A percentile compares a stretch with the other conserved stretches of the same genome.
These are phyloP conservation scores for Megalops cyprinoides DNA, from an alignment of 2,797 vertebrate species.

Conservation along the genomic window DNA sequence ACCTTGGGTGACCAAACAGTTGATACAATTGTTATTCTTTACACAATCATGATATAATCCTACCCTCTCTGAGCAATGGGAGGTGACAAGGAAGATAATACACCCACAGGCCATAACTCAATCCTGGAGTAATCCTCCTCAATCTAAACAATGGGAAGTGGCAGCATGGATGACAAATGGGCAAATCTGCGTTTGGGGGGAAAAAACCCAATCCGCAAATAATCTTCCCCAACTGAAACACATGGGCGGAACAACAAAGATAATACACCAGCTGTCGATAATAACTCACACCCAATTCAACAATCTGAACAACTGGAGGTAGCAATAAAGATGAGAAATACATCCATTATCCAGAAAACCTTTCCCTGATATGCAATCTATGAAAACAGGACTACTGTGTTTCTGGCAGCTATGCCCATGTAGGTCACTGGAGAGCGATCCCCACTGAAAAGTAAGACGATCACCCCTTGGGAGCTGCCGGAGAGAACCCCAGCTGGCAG, in stretches of 20 bases:
- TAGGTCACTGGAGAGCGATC: neutral
- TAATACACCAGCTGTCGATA: neutral
- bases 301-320: neutral
- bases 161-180: neutral
- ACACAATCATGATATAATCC: neutral
- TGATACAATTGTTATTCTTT: neutral
- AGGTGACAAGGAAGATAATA: neutral
- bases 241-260: neutral
- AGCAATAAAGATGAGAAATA: neutral
- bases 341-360: neutral
- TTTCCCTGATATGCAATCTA: neutral
- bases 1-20: neutral
- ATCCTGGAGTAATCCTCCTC: neutral
- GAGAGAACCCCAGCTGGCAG: neutral
- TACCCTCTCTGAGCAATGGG: neutral
- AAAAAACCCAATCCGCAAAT: neutral
- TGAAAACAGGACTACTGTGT: neutral
- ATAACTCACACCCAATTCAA: neutral
- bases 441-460: neutral
- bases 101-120: neutral
- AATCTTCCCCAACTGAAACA: neutral
- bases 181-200: neutral
- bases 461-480: neutral
- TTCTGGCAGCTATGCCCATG: neutral
- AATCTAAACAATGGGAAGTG: neutral